phyloP scores from a whole-genome alignment of 2,797 vertebrate species.

The Oreortyx pictus region DNA sequence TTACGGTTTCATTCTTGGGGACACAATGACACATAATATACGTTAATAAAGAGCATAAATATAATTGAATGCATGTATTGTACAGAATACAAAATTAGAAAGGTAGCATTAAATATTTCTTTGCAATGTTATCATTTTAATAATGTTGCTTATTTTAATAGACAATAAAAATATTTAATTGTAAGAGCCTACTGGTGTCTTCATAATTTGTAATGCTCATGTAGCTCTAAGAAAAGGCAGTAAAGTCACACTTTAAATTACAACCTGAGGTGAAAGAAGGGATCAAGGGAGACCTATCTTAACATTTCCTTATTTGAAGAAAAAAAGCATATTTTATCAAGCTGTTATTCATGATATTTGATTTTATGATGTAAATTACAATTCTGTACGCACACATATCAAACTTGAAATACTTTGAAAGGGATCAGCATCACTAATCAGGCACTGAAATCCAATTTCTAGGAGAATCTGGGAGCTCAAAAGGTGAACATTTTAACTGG shows the following conservation, averaged over 20 bases:
- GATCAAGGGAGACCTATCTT: background rate
- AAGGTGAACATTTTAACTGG: background rate
- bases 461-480: slow-evolving; percentile 26
- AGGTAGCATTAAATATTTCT: background rate
- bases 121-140: background rate
- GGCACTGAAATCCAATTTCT: slow-evolving; percentile 47
- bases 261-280: slow-evolving; percentile 7
- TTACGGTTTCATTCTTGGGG: slow-evolving; percentile 16
- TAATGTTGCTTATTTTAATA: slow-evolving; percentile 8
- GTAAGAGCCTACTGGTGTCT: background rate
- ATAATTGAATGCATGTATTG: background rate
- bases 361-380: slow-evolving; percentile 31
- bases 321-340: background rate
- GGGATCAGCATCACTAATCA: slow-evolving; percentile 41
- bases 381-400: background rate
- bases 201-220: background rate
- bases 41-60: background rate
- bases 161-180: slow-evolving; percentile 32
- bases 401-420: slow-evolving; percentile 37
- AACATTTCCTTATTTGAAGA: background rate
- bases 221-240: background rate
- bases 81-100: slow-evolving; percentile 3
- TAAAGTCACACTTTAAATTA: slow-evolving; percentile 18
- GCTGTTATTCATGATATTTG: background rate
- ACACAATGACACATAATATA: background rate